Evolutionary conservation across 1,140 invertebrate species (phyloP).

Genomic region (Bombus superbus): DNA sequence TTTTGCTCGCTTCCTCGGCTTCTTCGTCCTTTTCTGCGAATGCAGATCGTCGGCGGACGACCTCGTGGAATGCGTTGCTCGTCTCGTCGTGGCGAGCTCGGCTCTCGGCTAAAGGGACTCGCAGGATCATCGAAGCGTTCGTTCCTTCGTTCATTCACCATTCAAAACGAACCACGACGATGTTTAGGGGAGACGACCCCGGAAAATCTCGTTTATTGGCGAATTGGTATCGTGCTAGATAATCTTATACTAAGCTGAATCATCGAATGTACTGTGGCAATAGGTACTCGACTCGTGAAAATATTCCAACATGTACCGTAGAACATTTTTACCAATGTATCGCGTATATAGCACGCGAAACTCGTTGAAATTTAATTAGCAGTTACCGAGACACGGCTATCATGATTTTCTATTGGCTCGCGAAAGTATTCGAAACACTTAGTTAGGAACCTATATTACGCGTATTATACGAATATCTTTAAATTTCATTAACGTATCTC

Average conservation of each 20-base stretch:
- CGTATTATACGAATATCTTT: too few species aligned
- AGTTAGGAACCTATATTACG: too few species aligned
- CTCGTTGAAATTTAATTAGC: too few species aligned
- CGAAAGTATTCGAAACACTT: too few species aligned
- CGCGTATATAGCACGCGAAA: too few species aligned
- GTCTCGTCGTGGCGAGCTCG: conserved; percentile 46
- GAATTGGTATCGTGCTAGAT: neutral
- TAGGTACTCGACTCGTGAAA: too few species aligned
- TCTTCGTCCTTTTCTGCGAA: conserved; percentile 69
- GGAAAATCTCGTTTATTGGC: conserved; percentile 1
- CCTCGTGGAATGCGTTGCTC: conserved; percentile 64
- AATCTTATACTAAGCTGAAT: too few species aligned
- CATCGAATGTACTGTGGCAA: too few species aligned
- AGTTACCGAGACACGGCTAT: too few species aligned
- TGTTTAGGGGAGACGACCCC: neutral
- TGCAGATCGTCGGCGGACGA: conserved; percentile 68
- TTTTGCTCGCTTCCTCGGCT: conserved; percentile 68
- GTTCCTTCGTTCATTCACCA: conserved; percentile 28
- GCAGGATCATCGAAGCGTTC: conserved; percentile 43
- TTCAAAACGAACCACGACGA: neutral
- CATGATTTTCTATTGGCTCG: too few species aligned
- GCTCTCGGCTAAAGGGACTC: conserved; percentile 48
- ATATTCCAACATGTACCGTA: neutral
- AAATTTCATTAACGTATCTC: too few species aligned
- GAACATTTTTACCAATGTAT: too few species aligned